Evolutionary conservation across 2,888 invertebrate species (phyloP), one percentile per base, ranked within the genome.

Genomic region (Merodon equestris): DNA sequence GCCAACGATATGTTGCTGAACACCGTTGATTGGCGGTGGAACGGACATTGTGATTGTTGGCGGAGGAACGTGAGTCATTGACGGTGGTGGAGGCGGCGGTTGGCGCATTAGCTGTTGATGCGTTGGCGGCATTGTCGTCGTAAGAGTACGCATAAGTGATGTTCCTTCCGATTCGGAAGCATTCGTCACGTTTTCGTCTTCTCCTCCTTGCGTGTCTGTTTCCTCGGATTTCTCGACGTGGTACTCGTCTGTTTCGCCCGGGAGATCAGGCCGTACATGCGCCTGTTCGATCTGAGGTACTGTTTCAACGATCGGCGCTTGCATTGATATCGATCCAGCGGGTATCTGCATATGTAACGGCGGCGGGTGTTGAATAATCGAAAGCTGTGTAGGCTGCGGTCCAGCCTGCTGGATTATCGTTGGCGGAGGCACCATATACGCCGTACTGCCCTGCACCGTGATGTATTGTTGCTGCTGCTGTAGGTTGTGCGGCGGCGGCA

Each of bases 391-490:
- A 0, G 67, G 81, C 3, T 76, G 82, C 0, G 56, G 19, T 1
- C 56, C 74, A 7, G 79, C 56, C 42, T 83, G 83, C 27, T 83
- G 82, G n/a, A 83, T 82, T 47, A 84, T 81, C 51, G 84, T 84
- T 27, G 84, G 83, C 9, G 84, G 84, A 7, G 84, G 84, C 51
- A 84, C 76, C 83, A 84, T 84, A 42, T 82, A 84, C 0, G 84
- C 82, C 5, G 84, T 83, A 50, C 82, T 84, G 0, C 84, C 84
- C 18, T 84, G 84, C 7, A 84, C 82, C 0, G 84, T 82, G 9
- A 84, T 83, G 63, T 74, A 84, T 15, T 84, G 84, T 47, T 84
- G 84, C 18, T 79, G 82, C 38, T 81, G 81, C 1, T 70, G 81
- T 14, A 81, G 36, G 15, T 66, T 74, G 10, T 54, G 64, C 14